phyloP scores from a whole-genome alignment of 2,888 invertebrate species.

The Erebia palarica region DNA sequence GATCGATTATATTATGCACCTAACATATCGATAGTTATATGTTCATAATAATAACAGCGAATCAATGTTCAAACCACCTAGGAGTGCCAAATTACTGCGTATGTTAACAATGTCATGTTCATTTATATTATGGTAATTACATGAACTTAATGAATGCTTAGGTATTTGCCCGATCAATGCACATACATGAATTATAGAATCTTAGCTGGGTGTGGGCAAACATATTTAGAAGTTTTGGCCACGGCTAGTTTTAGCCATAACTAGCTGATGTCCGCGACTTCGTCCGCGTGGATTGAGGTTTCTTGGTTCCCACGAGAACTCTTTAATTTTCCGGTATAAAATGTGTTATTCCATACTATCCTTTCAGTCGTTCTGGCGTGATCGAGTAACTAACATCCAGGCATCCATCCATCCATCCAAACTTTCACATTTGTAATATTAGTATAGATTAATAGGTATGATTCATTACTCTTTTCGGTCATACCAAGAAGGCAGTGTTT shows the following conservation, averaged over 20 bases:
- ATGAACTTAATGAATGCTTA: constrained; percentile 53
- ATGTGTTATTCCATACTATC: no score
- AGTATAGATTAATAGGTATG: no score
- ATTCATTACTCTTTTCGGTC: not conserved
- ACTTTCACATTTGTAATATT: no score
- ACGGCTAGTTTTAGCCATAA: not conserved
- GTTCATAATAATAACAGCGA: constrained; percentile 32
- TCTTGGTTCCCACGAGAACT: no score
- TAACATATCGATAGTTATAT: constrained; percentile 1
- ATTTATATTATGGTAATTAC: constrained; percentile 67
- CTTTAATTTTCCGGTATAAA: no score
- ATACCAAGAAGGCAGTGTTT: not conserved
- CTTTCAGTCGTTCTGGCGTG: no score
- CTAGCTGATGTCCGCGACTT: no score
- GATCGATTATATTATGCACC: constrained; percentile 4
- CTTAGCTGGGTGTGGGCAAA: no score
- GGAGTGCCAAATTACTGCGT: constrained; percentile 51
- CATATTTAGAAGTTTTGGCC: not conserved
- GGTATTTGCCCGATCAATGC: constrained; percentile 10
- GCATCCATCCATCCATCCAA: no score
- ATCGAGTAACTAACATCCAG: no score
- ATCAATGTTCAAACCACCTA: constrained; percentile 45
- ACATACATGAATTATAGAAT: not conserved
- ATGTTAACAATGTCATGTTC: constrained; percentile 55
- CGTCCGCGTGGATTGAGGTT: no score